Base-by-base conservation (phyloP, 2,113 vertebrate genomes). In the Himantopus leucocephalus region DNA sequence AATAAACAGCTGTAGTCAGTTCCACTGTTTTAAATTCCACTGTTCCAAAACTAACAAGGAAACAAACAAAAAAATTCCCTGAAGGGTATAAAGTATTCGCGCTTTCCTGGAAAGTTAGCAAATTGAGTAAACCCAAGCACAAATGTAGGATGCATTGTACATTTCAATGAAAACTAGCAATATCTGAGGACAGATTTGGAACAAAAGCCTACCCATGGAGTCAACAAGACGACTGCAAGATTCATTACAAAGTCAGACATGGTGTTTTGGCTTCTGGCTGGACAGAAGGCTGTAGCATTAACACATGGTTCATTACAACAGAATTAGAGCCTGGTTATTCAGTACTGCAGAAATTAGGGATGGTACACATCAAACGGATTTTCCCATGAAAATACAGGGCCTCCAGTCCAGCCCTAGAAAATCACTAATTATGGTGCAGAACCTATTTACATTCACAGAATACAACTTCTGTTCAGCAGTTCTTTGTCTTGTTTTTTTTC, bases 321-420 rank as follows among this genome's bases (percentile, higher is more conserved):
- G 18, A 97, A 96, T 87, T 41, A 73, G 14, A 89, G 79, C 55
- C 92, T 56, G 91, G 78, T 85, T 48, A 60, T 93, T 91, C 79
- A 63, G 92, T 11, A 7, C 85, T 83, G 78, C 93, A 43, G 91
- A 87, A 97, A 97, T 96, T 91, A 97, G 96, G 90, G 93, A 95
- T 74, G 94, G 96, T 81, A 83, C 77, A 96, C 88, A 82, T 93
- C 88, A 96, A 94, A 91, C n/a, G 37, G 32, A 74, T 76, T 96
- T 97, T 97, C 96, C 97, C 98, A 96, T 81, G 91, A 92, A 95
- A 97, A 94, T 53, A 90, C 85, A 75, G 86, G 56, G 94, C 79
- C 58, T 75, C 90, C 52, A 13, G 72, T 30, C 71, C 73, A 67
- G 64, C 75, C 52, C 80, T 14, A 60, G 84, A 92, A 97, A 95